Evolutionary conservation across 1,140 invertebrate genomes (phyloP), one percentile per base, ranked within the genome.

Genomic region (Megalopta genalis): DNA sequence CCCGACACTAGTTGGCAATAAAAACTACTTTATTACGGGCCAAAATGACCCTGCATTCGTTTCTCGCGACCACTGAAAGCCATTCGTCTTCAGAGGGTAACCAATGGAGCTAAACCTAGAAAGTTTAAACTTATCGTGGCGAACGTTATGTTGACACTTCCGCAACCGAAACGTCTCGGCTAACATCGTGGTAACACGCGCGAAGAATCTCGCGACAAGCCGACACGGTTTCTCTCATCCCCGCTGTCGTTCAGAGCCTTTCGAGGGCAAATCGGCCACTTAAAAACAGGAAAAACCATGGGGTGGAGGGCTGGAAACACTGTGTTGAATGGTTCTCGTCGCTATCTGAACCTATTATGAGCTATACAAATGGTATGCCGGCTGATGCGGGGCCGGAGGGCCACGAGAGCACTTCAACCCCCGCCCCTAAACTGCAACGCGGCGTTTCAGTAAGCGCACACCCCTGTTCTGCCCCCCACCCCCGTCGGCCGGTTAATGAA

Each of bases 301-400:
- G 16, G 49, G 42, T 6, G 16, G 14, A 4, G 14, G 49, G 16
- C 9, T 46, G 57, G 54, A 18, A 46, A 52, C 67, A 32, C 32
- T 32, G 39, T 7, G 59, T 46, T 77, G 25, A 62, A 82, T 63
- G 69, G 60, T 85, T 84, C 77, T 76, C 65, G 64, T 52, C 80
- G 81, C 78, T 89, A 90, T 89, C 86, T 84, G 82, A 86, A 86
- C 77, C 63, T 85, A 85, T 91, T 91, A 90, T 91, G 87, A 91
- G 90, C 87, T 87, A 85, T 90, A 90, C 88, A 91, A 92, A 90
- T 91, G 90, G 86, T 63, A 86, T 78, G 66, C 84, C 77, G 54
- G 66, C 6, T 25, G 42, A 46, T 46, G 42, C 42, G 64, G 52
- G 74, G 72, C 66, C 64, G 75, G 62, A 64, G 64, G 69, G 49